Base-by-base conservation (phyloP, 2,113 vertebrate species). In the Pomatostomus ruficeps region DNA sequence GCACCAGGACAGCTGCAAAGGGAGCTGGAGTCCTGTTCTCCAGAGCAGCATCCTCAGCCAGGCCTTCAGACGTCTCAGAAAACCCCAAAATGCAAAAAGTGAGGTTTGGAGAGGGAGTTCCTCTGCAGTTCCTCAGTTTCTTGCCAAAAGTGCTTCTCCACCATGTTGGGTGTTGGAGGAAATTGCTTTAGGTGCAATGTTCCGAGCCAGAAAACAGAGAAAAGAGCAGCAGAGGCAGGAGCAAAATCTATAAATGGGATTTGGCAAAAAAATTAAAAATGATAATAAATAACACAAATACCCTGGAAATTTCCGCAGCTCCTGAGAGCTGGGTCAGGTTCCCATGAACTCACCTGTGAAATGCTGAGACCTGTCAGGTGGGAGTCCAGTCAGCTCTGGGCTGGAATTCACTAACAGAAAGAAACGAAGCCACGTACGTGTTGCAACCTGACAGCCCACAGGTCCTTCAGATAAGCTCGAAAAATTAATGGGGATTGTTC, bases 1-100 rank as follows among this genome's bases (percentile, higher is more conserved):
- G 35, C 88, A 94, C 77, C 86, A 46, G 74, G 90, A 97, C 97
- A 97, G 97, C 96, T 97, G 97, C 78, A 76, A 33, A 42, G 0
- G 2, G 62, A 42, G 70, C 87, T 68, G 62, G 21, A 20, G 62
- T 42, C 10, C 29, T 62, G 35, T 42, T 62, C 62, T 68, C 68
- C 19, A 20, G 40, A 36, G 71, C 46, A 73, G 35, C 73, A 38
- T 86, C 85, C 59, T 92, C 42, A 80, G 4, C 25, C 38, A 73
- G 45, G 45, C 46, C 79, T 61, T 66, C 71, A 33, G 3, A 73
- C 59, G 59, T 52, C 28, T 45, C 72, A 48, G n/a, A 65, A 74
- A 38, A 4, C 0, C 31, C 9, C 14, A 38, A 10, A 1, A 0
- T 2, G 33, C 7, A 19, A 72, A 42, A 55, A 63, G 9, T 1